phyloP scores from a whole-genome alignment of 2,113 vertebrate species.

The Microcebus jonahi region DNA sequence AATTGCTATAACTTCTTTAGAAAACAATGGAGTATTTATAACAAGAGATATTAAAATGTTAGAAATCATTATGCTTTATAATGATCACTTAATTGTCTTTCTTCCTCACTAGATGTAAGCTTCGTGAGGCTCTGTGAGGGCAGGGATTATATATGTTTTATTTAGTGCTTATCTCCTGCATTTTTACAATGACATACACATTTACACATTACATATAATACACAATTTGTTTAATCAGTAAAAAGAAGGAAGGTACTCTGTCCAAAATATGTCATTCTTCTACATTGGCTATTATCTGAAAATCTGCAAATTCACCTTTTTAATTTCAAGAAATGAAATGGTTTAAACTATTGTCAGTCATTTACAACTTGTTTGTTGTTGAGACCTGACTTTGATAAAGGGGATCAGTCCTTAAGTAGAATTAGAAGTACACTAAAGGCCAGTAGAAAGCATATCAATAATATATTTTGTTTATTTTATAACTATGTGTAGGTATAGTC shows the following conservation, averaged over 20 bases:
- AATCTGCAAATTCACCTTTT: neutral
- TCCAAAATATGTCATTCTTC: neutral
- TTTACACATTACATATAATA: neutral
- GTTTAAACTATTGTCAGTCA: neutral
- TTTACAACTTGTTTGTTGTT: neutral
- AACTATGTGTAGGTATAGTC: neutral
- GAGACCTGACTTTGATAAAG: neutral
- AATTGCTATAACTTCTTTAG: neutral
- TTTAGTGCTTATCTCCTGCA: neutral
- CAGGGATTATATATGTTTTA: neutral
- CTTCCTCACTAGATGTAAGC: neutral
- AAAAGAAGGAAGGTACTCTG: neutral
- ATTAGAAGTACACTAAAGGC: neutral
- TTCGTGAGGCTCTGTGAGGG: neutral
- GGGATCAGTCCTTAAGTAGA: neutral
- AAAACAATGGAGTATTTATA: slow-evolving; percentile 10
- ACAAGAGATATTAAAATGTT: slow-evolving; percentile 52
- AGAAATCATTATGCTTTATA: neutral
- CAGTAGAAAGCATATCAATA: neutral
- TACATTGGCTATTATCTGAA: neutral
- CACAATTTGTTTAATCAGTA: neutral
- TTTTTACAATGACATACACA: neutral
- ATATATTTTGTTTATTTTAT: neutral
- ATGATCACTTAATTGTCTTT: neutral
- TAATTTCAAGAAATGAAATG: slow-evolving; percentile 5